Evolutionary conservation across 2,888 invertebrate species (phyloP).

Genomic region (Dusona sp.): DNA sequence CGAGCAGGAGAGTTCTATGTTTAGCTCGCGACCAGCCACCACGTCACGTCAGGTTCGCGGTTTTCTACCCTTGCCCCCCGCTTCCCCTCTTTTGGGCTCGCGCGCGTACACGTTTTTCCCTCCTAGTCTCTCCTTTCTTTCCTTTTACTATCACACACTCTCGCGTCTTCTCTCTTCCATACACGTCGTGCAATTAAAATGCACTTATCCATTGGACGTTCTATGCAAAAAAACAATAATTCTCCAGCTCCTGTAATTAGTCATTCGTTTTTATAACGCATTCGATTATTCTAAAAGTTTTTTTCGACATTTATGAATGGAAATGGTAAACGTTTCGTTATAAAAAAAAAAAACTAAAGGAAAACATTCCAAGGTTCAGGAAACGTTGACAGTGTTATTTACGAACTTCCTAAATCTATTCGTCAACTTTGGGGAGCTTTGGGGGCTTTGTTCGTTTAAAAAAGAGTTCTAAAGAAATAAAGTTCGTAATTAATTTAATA

Average conservation of each 20-base stretch:
- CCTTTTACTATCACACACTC: constrained; percentile 2
- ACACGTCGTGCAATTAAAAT: constrained; percentile 35
- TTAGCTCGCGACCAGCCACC: constrained; percentile 75
- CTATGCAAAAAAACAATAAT: neutral
- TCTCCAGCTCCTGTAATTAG: neutral
- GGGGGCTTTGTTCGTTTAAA: neutral
- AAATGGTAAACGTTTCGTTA: too few relatives aligned
- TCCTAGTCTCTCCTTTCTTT: constrained; percentile 38
- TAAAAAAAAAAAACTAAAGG: too few relatives aligned
- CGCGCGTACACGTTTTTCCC: constrained; percentile 7
- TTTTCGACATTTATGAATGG: too few relatives aligned
- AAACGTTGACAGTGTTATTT: neutral
- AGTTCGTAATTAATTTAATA: too few relatives aligned
- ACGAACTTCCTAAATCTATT: too few relatives aligned
- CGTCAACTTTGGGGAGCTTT: too few relatives aligned
- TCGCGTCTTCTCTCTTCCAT: constrained; percentile 22
- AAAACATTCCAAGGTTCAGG: neutral
- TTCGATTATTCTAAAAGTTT: too few relatives aligned
- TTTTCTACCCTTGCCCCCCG: constrained; percentile 69
- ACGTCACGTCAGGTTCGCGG: constrained; percentile 81
- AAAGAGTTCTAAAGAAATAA: neutral
- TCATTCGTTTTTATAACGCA: too few relatives aligned
- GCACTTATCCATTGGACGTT: constrained; percentile 17
- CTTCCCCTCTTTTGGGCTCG: neutral
- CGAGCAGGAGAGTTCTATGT: constrained; percentile 77